A percentile compares a stretch with the other conserved stretches of the same genome.
phyloP scores from a whole-genome alignment of 2,113 vertebrate genomes.

The Hippocampus comes region DNA sequence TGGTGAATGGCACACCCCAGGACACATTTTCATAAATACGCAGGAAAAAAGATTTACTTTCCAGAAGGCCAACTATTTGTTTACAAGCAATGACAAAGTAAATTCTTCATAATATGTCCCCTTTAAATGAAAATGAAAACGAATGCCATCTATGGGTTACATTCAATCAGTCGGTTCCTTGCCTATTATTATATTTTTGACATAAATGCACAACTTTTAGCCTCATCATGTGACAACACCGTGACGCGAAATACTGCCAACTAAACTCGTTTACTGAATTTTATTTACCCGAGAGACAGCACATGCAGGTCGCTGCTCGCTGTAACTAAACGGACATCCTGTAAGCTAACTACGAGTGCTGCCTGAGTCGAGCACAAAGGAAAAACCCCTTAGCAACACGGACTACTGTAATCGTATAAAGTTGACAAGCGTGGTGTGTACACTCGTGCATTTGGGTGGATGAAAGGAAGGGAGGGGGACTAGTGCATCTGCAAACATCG shows the following conservation, averaged over 20 bases:
- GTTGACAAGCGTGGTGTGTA: slow-evolving; percentile 46
- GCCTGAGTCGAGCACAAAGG: slow-evolving; percentile 18
- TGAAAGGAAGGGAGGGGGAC: slow-evolving; percentile 23
- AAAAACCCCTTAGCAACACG: slow-evolving; percentile 37
- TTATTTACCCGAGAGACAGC: slow-evolving; percentile 48
- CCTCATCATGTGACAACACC: slow-evolving; percentile 25
- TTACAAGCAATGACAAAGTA: neutral
- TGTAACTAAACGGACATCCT: slow-evolving; percentile 40
- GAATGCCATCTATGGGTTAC: slow-evolving; percentile 62
- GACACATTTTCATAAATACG: neutral
- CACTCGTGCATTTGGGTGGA: slow-evolving; percentile 32
- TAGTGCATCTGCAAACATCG: slow-evolving; percentile 36
- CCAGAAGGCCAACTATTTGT: neutral
- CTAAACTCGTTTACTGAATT: slow-evolving; percentile 2
- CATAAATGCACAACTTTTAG: slow-evolving; percentile 57
- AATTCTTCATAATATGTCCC: neutral
- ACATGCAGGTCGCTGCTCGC: slow-evolving; percentile 62
- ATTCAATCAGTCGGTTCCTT: slow-evolving; percentile 79
- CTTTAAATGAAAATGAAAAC: slow-evolving; percentile 25
- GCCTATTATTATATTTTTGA: slow-evolving; percentile 60
- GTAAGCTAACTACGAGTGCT: slow-evolving; percentile 7
- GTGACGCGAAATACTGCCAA: slow-evolving; percentile 24
- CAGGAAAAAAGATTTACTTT: neutral
- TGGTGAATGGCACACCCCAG: neutral
- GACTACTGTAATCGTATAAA: slow-evolving; percentile 44